These are phyloP conservation scores for Cantharis nigra DNA, from an alignment of 2,888 invertebrate genomes.

Conservation along the genomic window DNA sequence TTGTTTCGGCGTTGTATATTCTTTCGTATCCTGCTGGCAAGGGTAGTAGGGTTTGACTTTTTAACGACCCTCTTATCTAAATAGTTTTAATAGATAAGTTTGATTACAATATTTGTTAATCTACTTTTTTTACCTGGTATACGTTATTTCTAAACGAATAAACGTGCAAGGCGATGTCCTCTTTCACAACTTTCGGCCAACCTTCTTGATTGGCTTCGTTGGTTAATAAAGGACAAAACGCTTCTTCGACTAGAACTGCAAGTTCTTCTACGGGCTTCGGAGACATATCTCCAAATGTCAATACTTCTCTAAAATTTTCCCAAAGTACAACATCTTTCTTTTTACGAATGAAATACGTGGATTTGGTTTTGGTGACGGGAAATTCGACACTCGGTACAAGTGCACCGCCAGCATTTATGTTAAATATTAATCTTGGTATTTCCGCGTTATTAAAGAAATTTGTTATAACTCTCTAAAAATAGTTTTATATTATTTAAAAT, in stretches of 20 bases:
- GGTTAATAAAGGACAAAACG: constrained; percentile 73
- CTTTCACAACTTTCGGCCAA: constrained; percentile 75
- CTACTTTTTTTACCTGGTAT: constrained; percentile 59
- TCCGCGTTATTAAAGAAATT: constrained; percentile 60
- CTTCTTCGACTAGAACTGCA: constrained; percentile 70
- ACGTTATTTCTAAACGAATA: constrained; percentile 71
- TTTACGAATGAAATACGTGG: constrained; percentile 78
- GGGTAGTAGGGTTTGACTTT: constrained; percentile 83
- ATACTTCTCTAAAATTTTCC: constrained; percentile 59
- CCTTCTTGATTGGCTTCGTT: constrained; percentile 71
- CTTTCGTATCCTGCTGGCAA: constrained; percentile 79
- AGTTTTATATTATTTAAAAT: neutral
- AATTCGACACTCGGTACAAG: constrained; percentile 69
- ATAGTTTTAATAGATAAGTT: neutral
- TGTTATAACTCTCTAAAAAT: constrained; percentile 58
- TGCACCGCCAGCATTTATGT: constrained; percentile 64
- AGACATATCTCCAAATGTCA: constrained; percentile 74
- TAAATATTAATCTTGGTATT: constrained; percentile 62
- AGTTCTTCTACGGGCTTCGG: constrained; percentile 73
- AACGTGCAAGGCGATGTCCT: constrained; percentile 73
- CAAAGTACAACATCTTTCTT: constrained; percentile 64
- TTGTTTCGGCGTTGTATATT: constrained; percentile 65
- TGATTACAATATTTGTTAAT: neutral
- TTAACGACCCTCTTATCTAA: constrained; percentile 76
- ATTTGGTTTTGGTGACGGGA: constrained; percentile 67